Base-by-base conservation (phyloP, 2,888 invertebrate genomes). In the Drosophila cracens region DNA sequence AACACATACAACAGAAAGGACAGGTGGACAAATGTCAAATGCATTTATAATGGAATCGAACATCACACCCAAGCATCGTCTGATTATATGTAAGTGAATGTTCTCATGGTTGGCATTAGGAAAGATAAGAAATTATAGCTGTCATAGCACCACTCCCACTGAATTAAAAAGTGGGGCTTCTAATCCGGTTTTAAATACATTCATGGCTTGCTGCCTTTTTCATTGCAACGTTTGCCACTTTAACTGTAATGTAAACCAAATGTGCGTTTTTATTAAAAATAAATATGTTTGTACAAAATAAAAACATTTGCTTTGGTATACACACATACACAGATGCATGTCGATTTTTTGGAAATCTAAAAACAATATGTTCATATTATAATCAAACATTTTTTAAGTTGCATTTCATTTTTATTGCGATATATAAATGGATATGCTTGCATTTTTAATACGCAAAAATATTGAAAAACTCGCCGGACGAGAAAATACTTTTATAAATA, bases 401-500 rank as follows among this genome's bases (percentile, higher is more conserved):
- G 16, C 13, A 5, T 4, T 7, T 25, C 8, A 4, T 4, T 36
- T 21, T 18, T 18, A 46, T 57, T 43, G 51, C 27, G 25, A 36
- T 38, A 34, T 6, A 27, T 21, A 57, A 60, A 70, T 70, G 51
- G 31, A 51, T 51, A 29, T 49, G 31, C 58, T 38, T 70, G 43
- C 18, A 61, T 70, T 54, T 58, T 67, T 54, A 67, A 67, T 67
- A 34, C 40, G 18, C 21, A 54, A 63, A 25, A 46, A 33, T 48
- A 63, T 57, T 48, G 66, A 64, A 64, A 53, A 38, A 33, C 49
- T 18, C 46, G 69, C 52, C 54, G 48, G 72, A 48, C 76, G 59
- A 62, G 67, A 73, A 79, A 82, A 82, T 79, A 73, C 62, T 79
- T 82, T 67, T 65, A 68, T 72, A 82, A 80, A 80, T 82, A 82